Percentiles rank a stretch among this genome's conserved stretches.
Conservation (phyloP, 1,140 invertebrate species). For the Bombus soroeensis region DNA sequence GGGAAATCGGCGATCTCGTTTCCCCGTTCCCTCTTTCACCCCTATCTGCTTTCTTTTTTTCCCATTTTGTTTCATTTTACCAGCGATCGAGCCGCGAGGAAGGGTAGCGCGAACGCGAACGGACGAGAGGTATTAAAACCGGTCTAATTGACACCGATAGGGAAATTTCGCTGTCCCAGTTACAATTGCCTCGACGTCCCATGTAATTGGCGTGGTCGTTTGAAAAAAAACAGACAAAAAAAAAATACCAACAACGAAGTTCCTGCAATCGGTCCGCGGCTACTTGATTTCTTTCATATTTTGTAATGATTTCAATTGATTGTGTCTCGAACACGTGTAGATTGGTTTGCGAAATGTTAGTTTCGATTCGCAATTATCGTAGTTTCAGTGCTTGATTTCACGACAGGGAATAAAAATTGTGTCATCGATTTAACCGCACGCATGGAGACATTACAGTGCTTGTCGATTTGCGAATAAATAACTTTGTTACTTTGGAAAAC, state of each 20-base stretch:
- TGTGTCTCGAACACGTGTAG: background rate
- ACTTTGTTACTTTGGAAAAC: background rate
- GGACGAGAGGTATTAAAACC: slow-evolving; percentile 33
- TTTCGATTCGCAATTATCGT: slow-evolving; percentile 5
- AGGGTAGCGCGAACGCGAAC: slow-evolving; percentile 28
- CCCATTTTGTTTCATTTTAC: slow-evolving; percentile 31
- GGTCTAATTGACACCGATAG: slow-evolving; percentile 49
- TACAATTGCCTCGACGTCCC: slow-evolving; percentile 3
- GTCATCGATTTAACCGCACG: background rate
- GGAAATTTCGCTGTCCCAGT: slow-evolving; percentile 37
- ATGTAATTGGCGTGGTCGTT: slow-evolving; percentile 27
- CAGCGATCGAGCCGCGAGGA: background rate
- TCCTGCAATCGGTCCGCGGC: background rate
- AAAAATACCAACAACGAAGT: slow-evolving; percentile 19
- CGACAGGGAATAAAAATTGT: background rate
- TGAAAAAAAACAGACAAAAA: background rate
- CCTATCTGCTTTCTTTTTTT: background rate
- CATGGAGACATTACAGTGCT: background rate
- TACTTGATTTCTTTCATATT: slow-evolving; percentile 21
- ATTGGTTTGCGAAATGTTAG: background rate
- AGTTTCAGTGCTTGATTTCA: background rate
- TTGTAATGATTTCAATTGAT: slow-evolving; percentile 18
- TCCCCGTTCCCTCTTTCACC: background rate
- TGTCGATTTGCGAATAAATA: background rate
- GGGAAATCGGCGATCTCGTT: slow-evolving; percentile 33